These are phyloP conservation scores for Rhopilema esculentum DNA, from an alignment of 30 jellyfish, hydroid and myxozoan genomes.

Conservation along the genomic window DNA sequence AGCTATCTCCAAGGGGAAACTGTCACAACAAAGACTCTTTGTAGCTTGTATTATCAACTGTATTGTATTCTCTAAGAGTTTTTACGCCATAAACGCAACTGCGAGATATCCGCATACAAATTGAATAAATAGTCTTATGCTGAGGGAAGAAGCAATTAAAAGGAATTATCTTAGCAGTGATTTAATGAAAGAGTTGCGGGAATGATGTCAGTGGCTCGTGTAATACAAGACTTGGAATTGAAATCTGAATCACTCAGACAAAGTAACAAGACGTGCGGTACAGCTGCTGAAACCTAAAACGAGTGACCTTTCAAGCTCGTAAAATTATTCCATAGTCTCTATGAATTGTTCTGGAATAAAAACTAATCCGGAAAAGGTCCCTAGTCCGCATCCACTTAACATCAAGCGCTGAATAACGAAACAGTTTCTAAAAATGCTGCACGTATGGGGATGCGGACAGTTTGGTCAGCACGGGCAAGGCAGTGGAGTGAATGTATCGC, in stretches of 20 bases:
- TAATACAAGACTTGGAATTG: no score
- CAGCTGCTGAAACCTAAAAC: background rate
- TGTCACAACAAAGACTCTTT: background rate
- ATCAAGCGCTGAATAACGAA: background rate
- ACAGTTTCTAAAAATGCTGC: slow-evolving; percentile 31
- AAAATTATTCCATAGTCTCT: background rate
- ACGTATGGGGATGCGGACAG: slow-evolving; percentile 75
- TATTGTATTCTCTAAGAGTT: no score
- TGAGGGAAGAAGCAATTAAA: no score
- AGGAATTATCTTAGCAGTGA: no score
- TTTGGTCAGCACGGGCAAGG: slow-evolving; percentile 76
- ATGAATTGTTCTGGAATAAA: background rate
- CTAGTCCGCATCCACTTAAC: background rate
- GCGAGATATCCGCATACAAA: no score
- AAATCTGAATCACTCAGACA: background rate
- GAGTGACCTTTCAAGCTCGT: background rate
- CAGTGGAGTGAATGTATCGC: slow-evolving; percentile 9
- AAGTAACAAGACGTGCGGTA: background rate
- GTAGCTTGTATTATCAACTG: background rate
- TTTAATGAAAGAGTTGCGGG: no score
- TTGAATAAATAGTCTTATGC: no score
- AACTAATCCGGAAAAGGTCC: background rate
- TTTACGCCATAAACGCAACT: no score
- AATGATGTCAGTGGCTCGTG: background rate
- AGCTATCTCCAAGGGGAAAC: background rate